A percentile compares a stretch with the other conserved stretches of the same genome.
Conservation (phyloP, 2,113 vertebrate species). For the Apistogramma diplotaenia region DNA sequence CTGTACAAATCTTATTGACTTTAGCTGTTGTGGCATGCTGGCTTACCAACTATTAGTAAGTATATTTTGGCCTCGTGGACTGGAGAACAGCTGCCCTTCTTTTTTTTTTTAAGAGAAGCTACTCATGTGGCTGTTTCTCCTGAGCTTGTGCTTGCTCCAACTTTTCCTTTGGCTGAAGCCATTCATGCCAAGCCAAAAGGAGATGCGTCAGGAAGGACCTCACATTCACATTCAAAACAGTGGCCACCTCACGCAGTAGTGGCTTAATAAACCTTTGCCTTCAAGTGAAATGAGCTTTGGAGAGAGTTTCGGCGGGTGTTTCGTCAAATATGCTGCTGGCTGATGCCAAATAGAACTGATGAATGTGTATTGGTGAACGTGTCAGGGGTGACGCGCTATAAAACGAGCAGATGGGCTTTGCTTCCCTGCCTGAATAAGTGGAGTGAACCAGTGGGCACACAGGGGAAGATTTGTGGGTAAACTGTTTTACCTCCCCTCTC, state of each 20-base stretch:
- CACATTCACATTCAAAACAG: slow-evolving; percentile 38
- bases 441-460: slow-evolving; percentile 68
- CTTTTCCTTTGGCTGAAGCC: slow-evolving; percentile 35
- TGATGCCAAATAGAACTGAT: slow-evolving; percentile 46
- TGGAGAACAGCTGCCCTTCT: slow-evolving; percentile 41
- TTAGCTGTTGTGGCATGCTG: neutral
- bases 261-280: slow-evolving; percentile 39
- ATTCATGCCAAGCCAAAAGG: slow-evolving; percentile 52
- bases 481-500: slow-evolving; percentile 72
- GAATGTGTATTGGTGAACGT: slow-evolving; percentile 62
- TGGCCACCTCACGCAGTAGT: slow-evolving; percentile 10
- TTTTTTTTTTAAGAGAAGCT: slow-evolving; percentile 2
- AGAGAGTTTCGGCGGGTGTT: slow-evolving; percentile 38
- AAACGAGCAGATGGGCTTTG: slow-evolving; percentile 77
- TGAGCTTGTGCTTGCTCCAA: slow-evolving; percentile 38
- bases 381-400: slow-evolving; percentile 48
- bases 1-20: neutral
- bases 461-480: slow-evolving; percentile 73
- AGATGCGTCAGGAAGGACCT: neutral
- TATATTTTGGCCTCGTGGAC: slow-evolving; percentile 15
- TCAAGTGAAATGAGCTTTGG: slow-evolving; percentile 45
- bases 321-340: slow-evolving; percentile 70
- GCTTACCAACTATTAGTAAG: neutral
- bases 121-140: slow-evolving; percentile 11
- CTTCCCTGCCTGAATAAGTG: slow-evolving; percentile 68